Conservation (phyloP, 2,888 invertebrate genomes). For the Deroplatys truncata region DNA sequence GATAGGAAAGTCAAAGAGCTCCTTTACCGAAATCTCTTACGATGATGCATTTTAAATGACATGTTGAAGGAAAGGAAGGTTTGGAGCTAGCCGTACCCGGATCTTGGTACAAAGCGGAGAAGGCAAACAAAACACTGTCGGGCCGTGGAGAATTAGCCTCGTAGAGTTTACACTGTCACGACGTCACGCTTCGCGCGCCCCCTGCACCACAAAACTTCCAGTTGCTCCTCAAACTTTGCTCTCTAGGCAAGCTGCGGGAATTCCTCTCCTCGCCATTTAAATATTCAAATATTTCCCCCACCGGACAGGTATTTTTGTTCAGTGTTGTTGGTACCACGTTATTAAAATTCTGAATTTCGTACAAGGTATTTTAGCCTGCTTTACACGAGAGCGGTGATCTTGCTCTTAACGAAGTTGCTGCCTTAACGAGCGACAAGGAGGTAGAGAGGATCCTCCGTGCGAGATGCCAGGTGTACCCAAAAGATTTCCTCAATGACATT, state of each 20-base stretch:
- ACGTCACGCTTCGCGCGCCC: background rate
- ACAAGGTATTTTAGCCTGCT: background rate
- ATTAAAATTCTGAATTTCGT: background rate
- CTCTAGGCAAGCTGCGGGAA: background rate
- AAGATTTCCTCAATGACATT: too few species aligned
- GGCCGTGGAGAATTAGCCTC: background rate
- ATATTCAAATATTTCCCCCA: background rate
- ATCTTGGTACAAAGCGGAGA: background rate
- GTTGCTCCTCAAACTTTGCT: background rate
- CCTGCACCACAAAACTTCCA: background rate
- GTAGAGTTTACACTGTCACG: background rate
- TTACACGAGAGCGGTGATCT: background rate
- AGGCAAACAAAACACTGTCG: background rate
- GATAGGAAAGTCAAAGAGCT: background rate
- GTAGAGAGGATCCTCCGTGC: too few species aligned
- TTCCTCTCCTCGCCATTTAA: background rate
- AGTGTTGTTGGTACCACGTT: background rate
- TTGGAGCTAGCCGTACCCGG: background rate
- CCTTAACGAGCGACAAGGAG: too few species aligned
- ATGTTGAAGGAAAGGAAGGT: background rate
- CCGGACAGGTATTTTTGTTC: background rate
- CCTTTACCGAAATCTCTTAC: background rate
- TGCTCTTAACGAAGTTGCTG: too few species aligned
- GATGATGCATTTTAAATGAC: background rate
- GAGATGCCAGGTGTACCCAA: too few species aligned